A percentile compares a stretch with the other conserved stretches of the same genome.
Evolutionary conservation across 1,140 invertebrate genomes (phyloP).

Genomic region (Goniozus legneri): DNA sequence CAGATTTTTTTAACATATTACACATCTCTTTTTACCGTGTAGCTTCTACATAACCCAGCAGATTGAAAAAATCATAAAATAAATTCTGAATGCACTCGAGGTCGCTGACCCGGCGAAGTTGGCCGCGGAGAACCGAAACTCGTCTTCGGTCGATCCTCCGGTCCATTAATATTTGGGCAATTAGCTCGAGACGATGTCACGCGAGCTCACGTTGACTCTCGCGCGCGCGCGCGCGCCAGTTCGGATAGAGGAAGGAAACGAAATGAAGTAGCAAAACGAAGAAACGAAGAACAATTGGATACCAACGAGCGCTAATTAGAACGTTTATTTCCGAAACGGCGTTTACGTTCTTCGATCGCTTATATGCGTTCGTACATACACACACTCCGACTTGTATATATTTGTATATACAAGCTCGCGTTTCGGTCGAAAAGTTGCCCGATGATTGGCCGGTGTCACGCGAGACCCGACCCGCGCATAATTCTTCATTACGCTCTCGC

Average conservation of each 20-base stretch:
- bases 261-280: constrained; percentile 6
- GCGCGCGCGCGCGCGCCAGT: too few species aligned
- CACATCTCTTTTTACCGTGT: too few species aligned
- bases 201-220: constrained; percentile 20
- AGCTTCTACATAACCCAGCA: too few species aligned
- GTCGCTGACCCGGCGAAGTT: background rate
- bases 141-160: background rate
- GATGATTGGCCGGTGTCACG: constrained; percentile 45
- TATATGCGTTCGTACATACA: background rate
- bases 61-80: too few species aligned
- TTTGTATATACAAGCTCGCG: constrained; percentile 3
- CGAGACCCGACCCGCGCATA: constrained; percentile 23
- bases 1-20: too few species aligned
- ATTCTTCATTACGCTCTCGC: constrained; percentile 27
- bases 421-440: constrained; percentile 30
- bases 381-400: background rate
- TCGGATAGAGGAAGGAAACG: constrained; percentile 7
- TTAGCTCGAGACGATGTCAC: constrained; percentile 24
- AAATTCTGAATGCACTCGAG: constrained; percentile 16
- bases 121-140: constrained; percentile 7
- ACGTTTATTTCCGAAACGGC: constrained; percentile 33
- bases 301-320: constrained; percentile 27
- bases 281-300: constrained; percentile 8
- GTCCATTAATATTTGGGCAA: constrained; percentile 32
- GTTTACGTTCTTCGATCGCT: constrained; percentile 4